Percentiles rank a stretch among this genome's conserved stretches.
These are phyloP conservation scores for Pachypanchax playfairii DNA, from an alignment of 2,113 vertebrate species.

Conservation along the genomic window DNA sequence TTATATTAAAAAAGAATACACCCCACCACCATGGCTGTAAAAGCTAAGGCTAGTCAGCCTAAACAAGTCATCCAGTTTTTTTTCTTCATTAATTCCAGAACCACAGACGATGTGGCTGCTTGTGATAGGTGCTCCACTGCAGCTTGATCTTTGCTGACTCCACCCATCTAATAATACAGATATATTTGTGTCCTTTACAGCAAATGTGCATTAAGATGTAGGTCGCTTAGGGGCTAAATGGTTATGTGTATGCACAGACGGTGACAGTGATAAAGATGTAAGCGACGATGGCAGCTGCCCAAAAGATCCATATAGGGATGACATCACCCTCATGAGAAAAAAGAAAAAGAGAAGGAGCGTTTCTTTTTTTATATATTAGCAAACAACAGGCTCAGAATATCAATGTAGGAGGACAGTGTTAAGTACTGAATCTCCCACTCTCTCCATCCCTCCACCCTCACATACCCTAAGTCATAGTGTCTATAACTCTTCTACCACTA, in stretches of 20 bases:
- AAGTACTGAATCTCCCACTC: conserved; percentile 33
- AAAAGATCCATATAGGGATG: conserved; percentile 75
- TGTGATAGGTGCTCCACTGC: conserved; percentile 13
- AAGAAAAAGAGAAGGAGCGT: conserved; percentile 12
- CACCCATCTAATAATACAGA: conserved; percentile 57
- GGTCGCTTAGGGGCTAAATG: conserved; percentile 72
- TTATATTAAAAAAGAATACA: conserved; percentile 72
- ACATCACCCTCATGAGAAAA: conserved; percentile 66
- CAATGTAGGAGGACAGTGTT: conserved; percentile 56
- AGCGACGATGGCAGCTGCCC: conserved; percentile 70
- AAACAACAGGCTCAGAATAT: conserved; percentile 73
- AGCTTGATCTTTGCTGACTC: conserved; percentile 36
- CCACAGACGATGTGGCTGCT: conserved; percentile 14
- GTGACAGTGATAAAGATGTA: conserved; percentile 71
- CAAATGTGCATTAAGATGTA: conserved; percentile 71
- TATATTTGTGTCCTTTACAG: conserved; percentile 69
- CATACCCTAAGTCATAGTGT: conserved; percentile 24
- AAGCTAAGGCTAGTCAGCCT: conserved; percentile 37
- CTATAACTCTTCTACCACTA: conserved; percentile 43
- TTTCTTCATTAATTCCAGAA: conserved; percentile 7
- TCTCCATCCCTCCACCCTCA: conserved; percentile 4
- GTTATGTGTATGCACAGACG: conserved; percentile 37
- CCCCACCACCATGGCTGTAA: conserved; percentile 17
- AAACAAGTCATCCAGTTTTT: conserved; percentile 48
- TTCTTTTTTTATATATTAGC: conserved; percentile 30